These are phyloP conservation scores for Torymus tubicola DNA, from an alignment of 2,888 invertebrate genomes.

Conservation along the genomic window DNA sequence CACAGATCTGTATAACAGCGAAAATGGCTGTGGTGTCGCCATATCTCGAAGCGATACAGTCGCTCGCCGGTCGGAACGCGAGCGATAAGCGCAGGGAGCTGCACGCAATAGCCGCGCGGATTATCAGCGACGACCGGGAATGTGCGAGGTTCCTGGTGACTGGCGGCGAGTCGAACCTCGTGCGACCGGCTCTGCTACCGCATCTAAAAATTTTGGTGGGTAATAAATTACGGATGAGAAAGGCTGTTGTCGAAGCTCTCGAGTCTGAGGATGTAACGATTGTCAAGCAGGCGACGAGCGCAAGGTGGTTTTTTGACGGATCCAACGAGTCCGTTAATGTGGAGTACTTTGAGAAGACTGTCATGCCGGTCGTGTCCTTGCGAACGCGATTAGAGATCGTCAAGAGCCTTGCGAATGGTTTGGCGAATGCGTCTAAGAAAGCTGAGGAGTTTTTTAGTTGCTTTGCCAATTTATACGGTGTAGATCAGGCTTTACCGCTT, in stretches of 20 bases:
- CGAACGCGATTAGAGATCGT: constrained; percentile 66
- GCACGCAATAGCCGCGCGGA: constrained; percentile 56
- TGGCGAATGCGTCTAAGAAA: constrained; percentile 57
- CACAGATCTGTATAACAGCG: background rate
- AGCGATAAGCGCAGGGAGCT: constrained; percentile 66
- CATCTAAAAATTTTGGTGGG: constrained; percentile 65
- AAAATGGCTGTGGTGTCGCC: constrained; percentile 36
- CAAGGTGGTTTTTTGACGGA: constrained; percentile 68
- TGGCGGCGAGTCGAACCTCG: background rate
- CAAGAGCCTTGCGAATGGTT: constrained; percentile 61
- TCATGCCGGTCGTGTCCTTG: constrained; percentile 67
- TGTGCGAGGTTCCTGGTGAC: background rate
- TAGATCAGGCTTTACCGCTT: constrained; percentile 64
- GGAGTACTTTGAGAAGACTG: constrained; percentile 63
- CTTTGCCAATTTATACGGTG: constrained; percentile 61
- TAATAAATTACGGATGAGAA: constrained; percentile 59
- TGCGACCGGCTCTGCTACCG: constrained; percentile 63
- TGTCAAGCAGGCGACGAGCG: constrained; percentile 66
- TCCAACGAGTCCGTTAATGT: constrained; percentile 60
- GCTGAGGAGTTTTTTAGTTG: constrained; percentile 67
- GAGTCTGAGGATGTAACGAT: constrained; percentile 68
- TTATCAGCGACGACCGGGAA: constrained; percentile 27
- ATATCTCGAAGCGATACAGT: constrained; percentile 67
- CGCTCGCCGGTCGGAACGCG: constrained; percentile 65
- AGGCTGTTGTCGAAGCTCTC: constrained; percentile 65